Base-by-base conservation (phyloP, 2,113 vertebrate species). In the Labeo rohita region DNA sequence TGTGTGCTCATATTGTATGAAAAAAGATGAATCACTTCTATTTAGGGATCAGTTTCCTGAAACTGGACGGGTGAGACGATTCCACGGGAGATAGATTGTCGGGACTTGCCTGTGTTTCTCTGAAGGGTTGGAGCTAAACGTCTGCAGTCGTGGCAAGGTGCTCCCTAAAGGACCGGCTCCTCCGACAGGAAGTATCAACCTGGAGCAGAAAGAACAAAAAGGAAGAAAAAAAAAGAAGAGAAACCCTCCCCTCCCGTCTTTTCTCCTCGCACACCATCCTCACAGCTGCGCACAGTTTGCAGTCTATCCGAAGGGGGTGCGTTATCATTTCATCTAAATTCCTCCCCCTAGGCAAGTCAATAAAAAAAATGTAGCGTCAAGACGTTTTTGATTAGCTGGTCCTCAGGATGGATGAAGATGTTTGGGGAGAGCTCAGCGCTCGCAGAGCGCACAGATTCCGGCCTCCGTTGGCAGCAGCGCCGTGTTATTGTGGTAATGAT, bases 41-140 rank as follows among this genome's bases (percentile, higher is more conserved):
- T 95, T 96, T 95, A 94, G 93, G 93, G 93, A 94, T 95, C 92
- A 91, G 95, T 95, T 95, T 96, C 95, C 94, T 94, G 93, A 92
- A 91, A 93, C 91, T 92, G 93, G 94, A 87, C 80, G 93, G 93
- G 93, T 94, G 92, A 92, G 93, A 94, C 92, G 91, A 92, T 93
- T 94, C 90, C 77, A 92, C 92, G 91, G 93, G 90, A 92, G 95
- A 93, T 92, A 91, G 91, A 94, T 92, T 95, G 95, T 95, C 94
- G 93, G 91, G 95, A 95, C 95, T 94, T 95, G 95, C 93, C 94
- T 94, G 93, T 94, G 94, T 95, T 94, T 92, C 93, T 93, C 85
- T 89, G 86, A 90, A 93, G 91, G 91, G 91, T 92, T 90, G 50
- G 85, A 90, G 92, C 91, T 94, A 93, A 93, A 93, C 90, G 92